Evolutionary conservation across 92 coral and sea anemone species (phyloP).

Genomic region (Nematostella vectensis): DNA sequence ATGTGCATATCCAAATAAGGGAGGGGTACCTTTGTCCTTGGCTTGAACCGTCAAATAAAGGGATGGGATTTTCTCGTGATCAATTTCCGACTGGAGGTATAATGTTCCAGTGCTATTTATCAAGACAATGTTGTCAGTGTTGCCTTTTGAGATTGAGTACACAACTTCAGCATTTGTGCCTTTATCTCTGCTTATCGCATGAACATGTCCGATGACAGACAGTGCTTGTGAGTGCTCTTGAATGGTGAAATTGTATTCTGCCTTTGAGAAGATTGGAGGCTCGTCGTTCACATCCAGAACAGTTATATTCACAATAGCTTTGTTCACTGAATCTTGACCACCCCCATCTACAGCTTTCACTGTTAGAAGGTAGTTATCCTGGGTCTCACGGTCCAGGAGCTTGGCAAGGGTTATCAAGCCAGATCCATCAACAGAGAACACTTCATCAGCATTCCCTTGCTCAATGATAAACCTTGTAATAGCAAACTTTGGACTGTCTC

Average conservation of each 20-base stretch:
- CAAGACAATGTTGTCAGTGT: conserved; percentile 31
- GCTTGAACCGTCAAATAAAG: conserved; percentile 61
- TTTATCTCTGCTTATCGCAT: conserved; percentile 81
- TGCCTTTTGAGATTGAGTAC: conserved; percentile 51
- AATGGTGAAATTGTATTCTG: conserved; percentile 52
- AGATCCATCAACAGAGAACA: conserved; percentile 41
- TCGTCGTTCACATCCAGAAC: conserved; percentile 91
- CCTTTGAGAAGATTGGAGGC: conserved; percentile 66
- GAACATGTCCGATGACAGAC: conserved; percentile 60
- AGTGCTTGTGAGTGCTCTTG: conserved; percentile 48
- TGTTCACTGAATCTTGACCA: conserved; percentile 45
- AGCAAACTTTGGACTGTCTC: conserved; percentile 71
- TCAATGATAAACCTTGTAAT: conserved; percentile 40
- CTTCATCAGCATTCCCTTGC: conserved; percentile 49
- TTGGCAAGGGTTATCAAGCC: conserved; percentile 54
- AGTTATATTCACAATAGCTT: conserved; percentile 53
- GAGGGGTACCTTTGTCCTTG: conserved; percentile 78
- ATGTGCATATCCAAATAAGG: conserved; percentile 72
- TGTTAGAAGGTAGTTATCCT: conserved; percentile 47
- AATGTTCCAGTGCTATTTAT: conserved; percentile 77
- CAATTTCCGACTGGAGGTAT: conserved; percentile 34
- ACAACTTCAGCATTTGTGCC: conserved; percentile 83
- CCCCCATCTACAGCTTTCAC: conserved; percentile 74
- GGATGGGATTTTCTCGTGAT: conserved; percentile 59
- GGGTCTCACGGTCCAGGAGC: conserved; percentile 73